These are phyloP conservation scores for Romanomermis culicivorax DNA, from an alignment of 2,888 invertebrate species.

Conservation along the genomic window DNA sequence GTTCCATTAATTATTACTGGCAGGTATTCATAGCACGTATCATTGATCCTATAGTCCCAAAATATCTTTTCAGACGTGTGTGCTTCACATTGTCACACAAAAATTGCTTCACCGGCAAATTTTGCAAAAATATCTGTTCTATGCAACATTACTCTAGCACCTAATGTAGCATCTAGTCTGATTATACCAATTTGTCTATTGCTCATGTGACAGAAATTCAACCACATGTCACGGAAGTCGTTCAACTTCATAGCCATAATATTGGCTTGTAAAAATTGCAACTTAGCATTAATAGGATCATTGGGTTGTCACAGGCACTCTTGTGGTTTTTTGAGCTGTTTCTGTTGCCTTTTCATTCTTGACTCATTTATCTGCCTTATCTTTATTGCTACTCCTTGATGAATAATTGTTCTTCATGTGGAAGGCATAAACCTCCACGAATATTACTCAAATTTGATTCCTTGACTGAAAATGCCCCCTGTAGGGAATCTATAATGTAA, in stretches of 20 bases:
- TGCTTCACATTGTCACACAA: slow-evolving; percentile 2
- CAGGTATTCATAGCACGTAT: slow-evolving; percentile 4
- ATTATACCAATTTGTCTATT: neutral
- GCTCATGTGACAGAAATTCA: neutral
- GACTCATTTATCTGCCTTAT: neutral
- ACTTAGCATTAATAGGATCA: slow-evolving; percentile 5
- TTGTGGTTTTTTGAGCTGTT: neutral
- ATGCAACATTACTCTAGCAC: slow-evolving; percentile 3
- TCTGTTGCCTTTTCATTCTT: too few species aligned
- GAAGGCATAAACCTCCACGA: neutral
- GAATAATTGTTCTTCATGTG: neutral
- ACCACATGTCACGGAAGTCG: slow-evolving; percentile 2
- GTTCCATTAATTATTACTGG: neutral
- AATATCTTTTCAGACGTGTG: neutral
- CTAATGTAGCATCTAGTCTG: slow-evolving; percentile 3
- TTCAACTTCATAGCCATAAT: neutral
- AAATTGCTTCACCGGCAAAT: slow-evolving; percentile 6
- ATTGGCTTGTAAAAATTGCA: slow-evolving; percentile 1
- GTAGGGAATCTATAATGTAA: neutral
- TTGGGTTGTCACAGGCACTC: too few species aligned
- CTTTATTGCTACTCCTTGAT: neutral
- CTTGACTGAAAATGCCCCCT: neutral
- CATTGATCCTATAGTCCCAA: slow-evolving; percentile 7
- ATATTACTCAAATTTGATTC: neutral
- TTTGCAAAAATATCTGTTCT: slow-evolving; percentile 3